A percentile compares a stretch with the other conserved stretches of the same genome.
Evolutionary conservation across 1,140 invertebrate species (phyloP).

Genomic region (Telenomus remus): DNA sequence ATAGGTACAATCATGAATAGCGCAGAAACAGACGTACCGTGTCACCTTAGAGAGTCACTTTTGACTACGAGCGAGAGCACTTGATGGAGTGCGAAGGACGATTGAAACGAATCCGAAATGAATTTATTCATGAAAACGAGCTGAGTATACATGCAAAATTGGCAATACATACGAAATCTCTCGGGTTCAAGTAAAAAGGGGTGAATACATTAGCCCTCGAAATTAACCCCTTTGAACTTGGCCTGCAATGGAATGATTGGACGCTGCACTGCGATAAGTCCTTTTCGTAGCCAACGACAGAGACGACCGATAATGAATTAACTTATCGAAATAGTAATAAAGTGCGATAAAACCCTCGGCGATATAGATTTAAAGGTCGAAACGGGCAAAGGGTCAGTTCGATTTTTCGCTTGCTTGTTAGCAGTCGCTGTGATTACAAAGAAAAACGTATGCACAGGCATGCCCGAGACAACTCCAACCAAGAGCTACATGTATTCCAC

Average conservation of each 20-base stretch:
- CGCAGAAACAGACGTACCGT: constrained; percentile 46
- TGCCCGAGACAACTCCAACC: constrained; percentile 68
- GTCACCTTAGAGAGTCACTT: constrained; percentile 50
- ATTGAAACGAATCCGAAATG: constrained; percentile 67
- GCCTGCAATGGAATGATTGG: constrained; percentile 70
- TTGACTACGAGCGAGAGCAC: constrained; percentile 49
- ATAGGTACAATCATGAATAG: constrained; percentile 10
- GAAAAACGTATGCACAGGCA: constrained; percentile 67
- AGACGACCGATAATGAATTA: constrained; percentile 31
- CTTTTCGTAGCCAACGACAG: constrained; percentile 35
- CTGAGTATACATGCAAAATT: constrained; percentile 74
- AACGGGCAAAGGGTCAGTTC: constrained; percentile 15
- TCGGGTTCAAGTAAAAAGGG: constrained; percentile 75
- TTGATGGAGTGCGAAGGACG: constrained; percentile 60
- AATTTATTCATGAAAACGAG: constrained; percentile 70
- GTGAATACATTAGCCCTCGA: constrained; percentile 74
- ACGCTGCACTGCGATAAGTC: constrained; percentile 57
- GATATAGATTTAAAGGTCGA: constrained; percentile 17
- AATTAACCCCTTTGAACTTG: constrained; percentile 75
- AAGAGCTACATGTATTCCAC: constrained; percentile 65
- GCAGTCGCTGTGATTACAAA: constrained; percentile 6
- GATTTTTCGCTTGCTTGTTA: constrained; percentile 4
- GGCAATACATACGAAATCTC: constrained; percentile 76
- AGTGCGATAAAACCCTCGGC: constrained; percentile 10
- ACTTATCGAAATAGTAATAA: constrained; percentile 29